Evolutionary conservation across 2,113 vertebrate genomes (phyloP), one percentile per base, ranked within the genome.

Genomic region (Hippoglossus stenolepis): DNA sequence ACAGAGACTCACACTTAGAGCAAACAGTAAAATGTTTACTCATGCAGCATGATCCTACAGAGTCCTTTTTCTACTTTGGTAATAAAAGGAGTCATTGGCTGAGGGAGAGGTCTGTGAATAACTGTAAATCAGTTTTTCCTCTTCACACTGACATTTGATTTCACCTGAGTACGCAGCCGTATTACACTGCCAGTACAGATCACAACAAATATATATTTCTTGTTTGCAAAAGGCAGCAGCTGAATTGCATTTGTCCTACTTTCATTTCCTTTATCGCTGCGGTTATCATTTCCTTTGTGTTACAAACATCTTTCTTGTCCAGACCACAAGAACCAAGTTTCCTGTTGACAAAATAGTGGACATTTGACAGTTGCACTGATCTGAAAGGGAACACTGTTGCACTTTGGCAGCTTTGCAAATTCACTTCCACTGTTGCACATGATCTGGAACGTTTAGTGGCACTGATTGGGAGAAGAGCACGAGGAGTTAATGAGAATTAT

Each of bases 11-110:
- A 17, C 56, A 20, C 26, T 56, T 10, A 67, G 24, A 21, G 64
- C 70, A 84, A 79, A 79, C 58, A 85, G 9, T 47, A 3, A 69
- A 67, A 24, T 67, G 53, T 79, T 76, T 28, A 78, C 77, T 56
- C 2, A 14, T 3, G 38, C 4, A n/a, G 20, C 51, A 3, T 26
- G 13, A 9, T 53, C 14, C 26, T 11, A 31, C 10, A 12, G 38
- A 2, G 3, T 2, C 53, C 53, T 56, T 10, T 40, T 10, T 11
- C n/a, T 7, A 10, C 73, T 67, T 40, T 13, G 14, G n/a, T 17
- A 8, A n/a, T 47, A 38, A 70, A 57, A 15, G 26, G 54, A 51
- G 45, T 17, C 26, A 56, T 68, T 24, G 57, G 17, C 51, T 13
- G 6, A 38, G 28, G 31, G 53, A 61, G 31, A 23, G 21, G 4